Evolutionary conservation across 2,888 invertebrate genomes (phyloP), one percentile per base, ranked within the genome.

Genomic region (Dolichopus griseipennis): DNA sequence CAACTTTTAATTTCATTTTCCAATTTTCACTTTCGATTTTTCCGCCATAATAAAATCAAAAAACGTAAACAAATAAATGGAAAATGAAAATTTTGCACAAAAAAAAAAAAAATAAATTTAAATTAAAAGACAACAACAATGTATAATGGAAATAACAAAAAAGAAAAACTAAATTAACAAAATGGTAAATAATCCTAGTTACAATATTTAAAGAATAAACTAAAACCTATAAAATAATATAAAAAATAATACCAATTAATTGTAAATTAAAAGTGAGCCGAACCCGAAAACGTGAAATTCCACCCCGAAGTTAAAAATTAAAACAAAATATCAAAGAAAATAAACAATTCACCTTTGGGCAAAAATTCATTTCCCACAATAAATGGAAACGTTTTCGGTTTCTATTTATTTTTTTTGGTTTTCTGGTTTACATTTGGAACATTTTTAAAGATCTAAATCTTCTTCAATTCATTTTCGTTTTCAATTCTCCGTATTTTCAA

Each of bases 361-460:
- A 52, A 52, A 37, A 52, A 52, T 52, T n/a, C 18, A 52, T 52
- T 52, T 52, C 52, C 52, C 52, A 52, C 52, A 52, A 52, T 52
- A 41, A 41, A 41, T 18, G n/a, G 15, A 52, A 52, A 52, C 18
- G 27, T 27, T 52, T 52, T 52, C 15, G n/a, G 52, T n/a, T n/a
- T 52, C 2, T 52, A 12, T 52, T 52, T 52, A 6, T 52, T 52
- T 43, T 43, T 43, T n/a, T 52, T 1, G 9, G 2, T 52, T 52
- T 52, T 18, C 52, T n/a, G 52, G 2, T 9, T 41, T 52, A n/a
- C 6, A 18, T 52, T 15, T 52, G 18, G 52, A 52, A 12, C n/a
- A 9, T 12, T 52, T 52, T 52, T 52, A 12, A 1, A 52, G 52
- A 52, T 52, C 18, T 52, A 52, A 52, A 52, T 52, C 52, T 52